Evolutionary conservation across 2,888 invertebrate species (phyloP).

Genomic region (Seladonia tumulorum): DNA sequence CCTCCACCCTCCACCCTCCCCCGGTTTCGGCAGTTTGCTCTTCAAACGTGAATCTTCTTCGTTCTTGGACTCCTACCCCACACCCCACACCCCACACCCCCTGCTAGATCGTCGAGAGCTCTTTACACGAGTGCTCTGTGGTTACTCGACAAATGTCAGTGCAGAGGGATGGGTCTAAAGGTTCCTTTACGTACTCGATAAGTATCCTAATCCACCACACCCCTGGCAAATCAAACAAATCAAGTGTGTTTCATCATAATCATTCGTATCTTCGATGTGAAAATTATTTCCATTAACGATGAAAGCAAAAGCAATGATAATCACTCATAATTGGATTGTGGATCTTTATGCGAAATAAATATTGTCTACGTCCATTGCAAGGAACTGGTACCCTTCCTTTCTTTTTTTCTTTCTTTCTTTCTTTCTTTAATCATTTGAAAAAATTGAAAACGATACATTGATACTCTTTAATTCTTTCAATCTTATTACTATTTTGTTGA

Average conservation of each 20-base stretch:
- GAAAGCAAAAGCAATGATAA: no score
- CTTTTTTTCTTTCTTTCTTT: no score
- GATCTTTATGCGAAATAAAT: no score
- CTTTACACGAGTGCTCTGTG: not conserved
- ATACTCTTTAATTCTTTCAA: no score
- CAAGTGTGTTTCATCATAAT: not conserved
- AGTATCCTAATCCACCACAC: not conserved
- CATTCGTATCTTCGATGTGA: no score
- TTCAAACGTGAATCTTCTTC: conserved; percentile 33
- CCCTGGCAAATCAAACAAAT: not conserved
- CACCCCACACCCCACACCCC: not conserved
- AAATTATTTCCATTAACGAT: no score
- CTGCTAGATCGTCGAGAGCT: not conserved
- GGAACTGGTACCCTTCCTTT: no score
- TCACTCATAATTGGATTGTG: no score
- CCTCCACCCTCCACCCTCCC: not conserved
- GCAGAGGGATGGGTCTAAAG: not conserved
- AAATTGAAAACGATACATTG: no score
- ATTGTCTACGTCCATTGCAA: no score
- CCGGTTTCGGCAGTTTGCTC: conserved; percentile 32
- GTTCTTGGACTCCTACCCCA: not conserved
- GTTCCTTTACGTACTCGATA: not conserved
- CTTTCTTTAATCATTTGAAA: no score
- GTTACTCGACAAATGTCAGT: not conserved
- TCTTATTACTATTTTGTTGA: no score